Base-by-base conservation (phyloP, 2,797 vertebrate genomes). In the Triplophysa yarkandensis region DNA sequence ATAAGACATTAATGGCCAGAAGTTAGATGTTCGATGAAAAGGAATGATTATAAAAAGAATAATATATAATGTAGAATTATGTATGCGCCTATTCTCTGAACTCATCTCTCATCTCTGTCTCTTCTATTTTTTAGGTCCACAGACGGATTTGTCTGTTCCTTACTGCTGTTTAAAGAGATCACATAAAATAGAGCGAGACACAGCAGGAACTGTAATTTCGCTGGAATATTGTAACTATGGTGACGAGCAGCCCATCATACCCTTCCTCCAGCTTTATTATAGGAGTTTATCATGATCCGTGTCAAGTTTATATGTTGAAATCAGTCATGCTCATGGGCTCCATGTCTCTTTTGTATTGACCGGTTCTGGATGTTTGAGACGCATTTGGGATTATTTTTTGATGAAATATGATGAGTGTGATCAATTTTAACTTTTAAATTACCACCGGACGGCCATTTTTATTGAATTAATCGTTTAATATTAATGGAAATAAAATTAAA, bases 211-310 rank as follows among this genome's bases (percentile, higher is more conserved):
- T 70, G 78, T 78, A 80, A 82, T 82, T 82, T 77, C 76, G 68
- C 76, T 77, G 72, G 78, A 80, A 80, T 82, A 82, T 78, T 82
- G 78, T 82, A 82, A 76, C 81, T 82, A 78, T 82, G 81, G 81
- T 80, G 81, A 82, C 48, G 76, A 80, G 78, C 78, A 82, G 55
- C 43, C 76, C 30, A 64, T 43, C 65, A 78, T 80, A 68, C 67
- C 75, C 77, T 77, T 62, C 0, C 54, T 72, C 78, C 62, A 52
- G 81, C 61, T 80, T 82, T 82, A 78, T 80, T 78, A 80, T 71
- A 61, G 71, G 62, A 80, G 81, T 80, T 82, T 68, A 80, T 82
- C 81, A 82, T 64, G 72, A 78, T 58, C 21, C 71, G 76, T 78
- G 81, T 82, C 78, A 82, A 78, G 78, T 76, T 80, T 78, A 82